A percentile compares a stretch with the other conserved stretches of the same genome.
Evolutionary conservation across 1,140 invertebrate genomes (phyloP).

Genomic region (Bombus cullumanus): DNA sequence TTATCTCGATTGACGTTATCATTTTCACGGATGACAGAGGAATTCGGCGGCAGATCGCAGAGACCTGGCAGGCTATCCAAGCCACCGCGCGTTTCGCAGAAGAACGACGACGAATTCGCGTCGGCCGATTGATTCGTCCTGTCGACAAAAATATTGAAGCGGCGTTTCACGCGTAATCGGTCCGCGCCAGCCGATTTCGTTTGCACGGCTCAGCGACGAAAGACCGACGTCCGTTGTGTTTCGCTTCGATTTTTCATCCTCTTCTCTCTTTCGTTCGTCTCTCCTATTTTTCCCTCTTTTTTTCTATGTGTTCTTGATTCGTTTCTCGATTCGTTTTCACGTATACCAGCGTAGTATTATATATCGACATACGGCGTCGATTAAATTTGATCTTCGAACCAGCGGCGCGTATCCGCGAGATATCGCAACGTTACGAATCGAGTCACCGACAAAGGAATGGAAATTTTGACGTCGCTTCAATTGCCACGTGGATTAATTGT

Average conservation of each 20-base stretch:
- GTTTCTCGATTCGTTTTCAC: neutral
- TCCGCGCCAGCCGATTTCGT: neutral
- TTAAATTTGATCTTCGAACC: constrained; percentile 41
- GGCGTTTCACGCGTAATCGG: constrained; percentile 39
- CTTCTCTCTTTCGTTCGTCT: neutral
- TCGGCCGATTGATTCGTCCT: constrained; percentile 29
- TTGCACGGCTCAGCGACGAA: constrained; percentile 12
- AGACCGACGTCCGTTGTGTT: constrained; percentile 20
- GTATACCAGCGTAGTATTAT: neutral
- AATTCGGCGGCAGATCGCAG: neutral
- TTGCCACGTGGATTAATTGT: constrained; percentile 28
- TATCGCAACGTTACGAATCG: neutral
- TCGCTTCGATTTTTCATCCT: neutral
- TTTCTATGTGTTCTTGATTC: neutral
- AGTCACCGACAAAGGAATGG: constrained; percentile 20
- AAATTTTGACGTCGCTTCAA: constrained; percentile 15
- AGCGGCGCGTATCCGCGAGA: neutral
- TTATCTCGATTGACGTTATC: constrained; percentile 1
- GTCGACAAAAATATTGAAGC: constrained; percentile 25
- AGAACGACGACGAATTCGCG: constrained; percentile 19
- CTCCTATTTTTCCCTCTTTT: neutral
- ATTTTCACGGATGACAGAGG: neutral
- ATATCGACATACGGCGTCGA: neutral
- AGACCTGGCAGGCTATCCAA: neutral
- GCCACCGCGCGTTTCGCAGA: constrained; percentile 12